phyloP scores from a whole-genome alignment of 2,888 invertebrate genomes.

The Hetaerina titia region DNA sequence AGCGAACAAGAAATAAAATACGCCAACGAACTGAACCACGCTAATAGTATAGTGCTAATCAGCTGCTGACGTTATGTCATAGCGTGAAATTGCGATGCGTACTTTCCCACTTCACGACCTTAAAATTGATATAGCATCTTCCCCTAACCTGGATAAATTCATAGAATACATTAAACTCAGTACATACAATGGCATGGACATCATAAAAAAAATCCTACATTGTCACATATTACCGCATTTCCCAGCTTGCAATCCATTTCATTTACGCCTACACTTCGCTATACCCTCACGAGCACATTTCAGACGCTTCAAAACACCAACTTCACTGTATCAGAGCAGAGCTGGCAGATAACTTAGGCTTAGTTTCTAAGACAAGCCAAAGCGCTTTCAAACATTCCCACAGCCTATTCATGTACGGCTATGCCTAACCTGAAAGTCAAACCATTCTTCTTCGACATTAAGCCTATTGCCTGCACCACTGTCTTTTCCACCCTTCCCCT shows the following conservation, averaged over 20 bases:
- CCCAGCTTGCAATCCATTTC: not conserved
- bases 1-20: not conserved
- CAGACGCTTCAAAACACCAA: not conserved
- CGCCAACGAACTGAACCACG: no score
- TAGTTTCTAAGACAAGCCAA: not conserved
- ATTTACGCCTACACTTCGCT: not conserved
- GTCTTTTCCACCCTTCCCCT: not conserved
- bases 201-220: no score
- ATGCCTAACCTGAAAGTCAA: not conserved
- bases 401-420: not conserved
- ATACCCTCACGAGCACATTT: not conserved
- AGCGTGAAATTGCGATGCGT: no score
- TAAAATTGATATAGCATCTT: no score
- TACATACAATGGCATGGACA: no score
- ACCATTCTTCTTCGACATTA: not conserved
- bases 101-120: no score
- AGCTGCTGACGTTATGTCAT: no score
- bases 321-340: not conserved
- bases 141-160: no score
- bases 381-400: conserved; percentile 3
- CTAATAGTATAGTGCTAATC: no score
- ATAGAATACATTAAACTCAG: no score
- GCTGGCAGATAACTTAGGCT: not conserved
- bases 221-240: no score
- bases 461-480: not conserved